phyloP scores from a whole-genome alignment of 2,113 vertebrate genomes.

The Anser brachyrhynchus region DNA sequence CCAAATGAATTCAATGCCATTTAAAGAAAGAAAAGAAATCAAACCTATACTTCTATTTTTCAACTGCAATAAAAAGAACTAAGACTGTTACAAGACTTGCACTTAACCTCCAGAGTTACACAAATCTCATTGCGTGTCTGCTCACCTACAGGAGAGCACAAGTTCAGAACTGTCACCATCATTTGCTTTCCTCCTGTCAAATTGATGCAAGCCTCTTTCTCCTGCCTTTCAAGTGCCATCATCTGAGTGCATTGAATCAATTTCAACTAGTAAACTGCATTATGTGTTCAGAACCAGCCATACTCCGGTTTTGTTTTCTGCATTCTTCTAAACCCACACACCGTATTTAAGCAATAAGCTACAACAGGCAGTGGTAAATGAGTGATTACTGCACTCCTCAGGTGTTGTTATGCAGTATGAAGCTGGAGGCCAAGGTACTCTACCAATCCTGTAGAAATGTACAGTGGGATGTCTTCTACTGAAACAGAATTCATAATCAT shows the following conservation, averaged over 20 bases:
- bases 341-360: slow-evolving; percentile 34
- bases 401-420: not conserved
- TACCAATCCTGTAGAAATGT: not conserved
- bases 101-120: not conserved
- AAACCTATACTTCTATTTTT: not conserved
- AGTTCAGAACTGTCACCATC: not conserved
- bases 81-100: not conserved
- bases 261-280: not conserved
- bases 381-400: not conserved
- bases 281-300: not conserved
- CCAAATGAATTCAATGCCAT: not conserved
- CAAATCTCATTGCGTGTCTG: not conserved
- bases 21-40: not conserved
- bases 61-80: not conserved
- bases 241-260: not conserved
- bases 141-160: not conserved
- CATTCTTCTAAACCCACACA: not conserved
- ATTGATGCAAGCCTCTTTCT: not conserved
- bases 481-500: not conserved
- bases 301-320: slow-evolving; percentile 9
- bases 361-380: not conserved
- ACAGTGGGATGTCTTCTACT: not conserved
- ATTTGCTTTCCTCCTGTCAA: not conserved
- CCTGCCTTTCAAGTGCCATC: not conserved
- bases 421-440: not conserved